Percentiles rank a stretch among this genome's conserved stretches.
Conservation (phyloP, 2,888 invertebrate genomes). For the Phyto melanocephala region DNA sequence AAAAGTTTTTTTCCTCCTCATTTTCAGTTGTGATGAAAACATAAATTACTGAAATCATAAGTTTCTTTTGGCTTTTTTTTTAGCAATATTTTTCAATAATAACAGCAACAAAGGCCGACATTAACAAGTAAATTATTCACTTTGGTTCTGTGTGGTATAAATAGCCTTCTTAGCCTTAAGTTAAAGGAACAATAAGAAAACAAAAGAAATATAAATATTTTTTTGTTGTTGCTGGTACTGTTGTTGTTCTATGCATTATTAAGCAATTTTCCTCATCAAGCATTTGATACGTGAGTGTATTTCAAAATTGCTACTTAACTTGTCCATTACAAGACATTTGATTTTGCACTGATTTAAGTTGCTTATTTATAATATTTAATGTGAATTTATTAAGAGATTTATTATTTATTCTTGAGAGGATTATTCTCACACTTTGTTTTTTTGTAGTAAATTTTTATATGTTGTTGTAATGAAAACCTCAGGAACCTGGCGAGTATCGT, state of each 20-base stretch:
- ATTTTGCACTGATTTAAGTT: background rate
- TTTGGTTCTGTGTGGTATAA: background rate
- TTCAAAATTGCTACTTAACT: constrained; percentile 23
- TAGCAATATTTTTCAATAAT: background rate
- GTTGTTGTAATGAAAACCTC: too few species aligned
- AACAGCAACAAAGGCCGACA: background rate
- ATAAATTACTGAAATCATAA: background rate
- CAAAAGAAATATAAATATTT: background rate
- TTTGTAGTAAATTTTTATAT: background rate
- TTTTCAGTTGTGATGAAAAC: background rate
- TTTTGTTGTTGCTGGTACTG: background rate
- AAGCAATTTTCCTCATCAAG: background rate
- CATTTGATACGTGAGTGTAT: constrained; percentile 20
- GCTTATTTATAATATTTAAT: background rate
- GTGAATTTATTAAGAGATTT: constrained; percentile 2
- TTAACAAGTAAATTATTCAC: background rate
- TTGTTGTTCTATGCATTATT: constrained; percentile 7
- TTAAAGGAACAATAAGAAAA: background rate
- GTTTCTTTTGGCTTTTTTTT: background rate
- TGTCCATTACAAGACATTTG: background rate
- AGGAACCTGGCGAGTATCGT: too few species aligned
- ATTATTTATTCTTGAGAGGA: background rate
- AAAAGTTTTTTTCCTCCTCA: background rate
- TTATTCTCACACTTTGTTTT: background rate
- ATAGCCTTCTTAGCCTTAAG: background rate